Conservation (phyloP, 2,888 invertebrate species). For the Doris montereyensis region DNA sequence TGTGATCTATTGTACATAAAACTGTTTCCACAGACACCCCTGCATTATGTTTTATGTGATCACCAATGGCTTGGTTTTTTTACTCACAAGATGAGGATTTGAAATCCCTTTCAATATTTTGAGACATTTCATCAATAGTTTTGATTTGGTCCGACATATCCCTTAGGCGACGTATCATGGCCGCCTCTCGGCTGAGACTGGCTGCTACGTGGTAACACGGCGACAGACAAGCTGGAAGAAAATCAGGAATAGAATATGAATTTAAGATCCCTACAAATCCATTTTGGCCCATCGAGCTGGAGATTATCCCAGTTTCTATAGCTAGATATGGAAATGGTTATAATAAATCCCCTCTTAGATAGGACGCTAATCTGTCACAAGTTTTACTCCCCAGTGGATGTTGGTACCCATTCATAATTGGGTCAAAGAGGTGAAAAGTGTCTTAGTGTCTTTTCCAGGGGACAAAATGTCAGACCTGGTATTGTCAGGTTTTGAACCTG, state of each 20-base stretch:
- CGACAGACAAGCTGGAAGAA: conserved; percentile 53
- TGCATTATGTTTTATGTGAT: no score
- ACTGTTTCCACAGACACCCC: no score
- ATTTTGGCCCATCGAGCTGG: background rate
- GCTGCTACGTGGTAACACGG: conserved; percentile 56
- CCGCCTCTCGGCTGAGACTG: conserved; percentile 55
- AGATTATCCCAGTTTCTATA: background rate
- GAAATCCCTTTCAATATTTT: conserved; percentile 67
- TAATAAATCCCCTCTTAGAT: no score
- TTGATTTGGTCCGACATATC: conserved; percentile 66
- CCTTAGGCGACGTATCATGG: conserved; percentile 56
- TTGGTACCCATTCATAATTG: no score
- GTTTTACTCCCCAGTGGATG: no score
- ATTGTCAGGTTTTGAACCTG: no score
- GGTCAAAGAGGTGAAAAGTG: no score
- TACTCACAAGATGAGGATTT: conserved; percentile 63
- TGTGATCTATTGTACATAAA: no score
- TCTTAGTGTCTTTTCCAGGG: no score
- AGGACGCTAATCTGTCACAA: no score
- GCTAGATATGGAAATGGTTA: background rate
- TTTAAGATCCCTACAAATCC: background rate
- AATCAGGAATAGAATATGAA: background rate
- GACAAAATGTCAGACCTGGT: no score
- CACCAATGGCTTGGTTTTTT: no score
- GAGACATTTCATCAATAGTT: conserved; percentile 66